Base-by-base conservation (phyloP, 2,797 vertebrate species). In the Eurystomus glaucurus region DNA sequence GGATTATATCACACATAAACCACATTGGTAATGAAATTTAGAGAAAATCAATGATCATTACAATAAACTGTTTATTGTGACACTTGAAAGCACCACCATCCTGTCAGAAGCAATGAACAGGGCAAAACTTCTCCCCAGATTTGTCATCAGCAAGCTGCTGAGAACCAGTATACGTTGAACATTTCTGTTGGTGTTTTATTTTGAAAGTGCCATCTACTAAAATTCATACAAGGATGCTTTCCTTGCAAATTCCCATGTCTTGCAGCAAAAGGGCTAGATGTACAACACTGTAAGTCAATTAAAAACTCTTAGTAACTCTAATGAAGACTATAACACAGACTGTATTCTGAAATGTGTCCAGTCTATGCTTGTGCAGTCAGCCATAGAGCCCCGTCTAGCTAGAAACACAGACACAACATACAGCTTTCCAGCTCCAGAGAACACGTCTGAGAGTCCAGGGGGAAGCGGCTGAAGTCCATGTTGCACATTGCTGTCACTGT, bases 391-490 rank as follows among this genome's bases (percentile, higher is more conserved):
- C 1, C 1, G 2, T 68, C 54, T 55, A 26, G 17, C 46, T 25
- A 65, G 46, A 74, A 90, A 86, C 12, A 69, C 0, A 2, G 83
- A 35, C 85, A 52, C 13, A 81, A 98, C 99, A 35, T 97, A 99
- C 99, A 99, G 97, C 99, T 99, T 97, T 99, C 99, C 90, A 99
- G 97, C 97, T 99, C 99, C 97, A 99, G 94, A 2, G 99, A 99
- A 94, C 99, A 99, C 0, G 99, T 99, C 98, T 99, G 99, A 4
- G 99, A 99, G 97, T 99, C 99, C 97, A 99, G 93, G 25, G 99
- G 99, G 84, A 99, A 99, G 46, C 97, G 99, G 76, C 99, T 99
- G 98, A 99, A 99, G 97, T 99, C 99, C 99, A 99, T 99, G 97
- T 99, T 99, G 96, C 99, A 99, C 76, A 99, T 99, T 37, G 99